Conservation (phyloP, 1,140 invertebrate species). For the Macrostomum lignano region DNA sequence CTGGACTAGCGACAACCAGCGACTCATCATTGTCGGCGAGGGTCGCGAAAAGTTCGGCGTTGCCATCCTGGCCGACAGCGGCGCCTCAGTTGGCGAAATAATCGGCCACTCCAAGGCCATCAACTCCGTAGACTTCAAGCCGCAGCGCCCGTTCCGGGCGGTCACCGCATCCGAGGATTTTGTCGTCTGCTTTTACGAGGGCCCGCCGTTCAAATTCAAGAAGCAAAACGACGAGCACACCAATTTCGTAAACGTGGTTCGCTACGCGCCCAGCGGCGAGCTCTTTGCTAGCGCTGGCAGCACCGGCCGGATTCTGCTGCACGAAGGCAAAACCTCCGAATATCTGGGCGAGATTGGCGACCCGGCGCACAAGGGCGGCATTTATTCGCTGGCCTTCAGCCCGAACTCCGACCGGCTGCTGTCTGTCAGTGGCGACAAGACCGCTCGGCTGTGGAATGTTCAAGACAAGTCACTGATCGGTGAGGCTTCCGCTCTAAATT, state of each 20-base stretch:
- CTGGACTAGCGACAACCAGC: constrained; percentile 77
- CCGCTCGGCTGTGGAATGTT: too few species aligned
- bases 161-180: constrained; percentile 87
- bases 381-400: too few species aligned
- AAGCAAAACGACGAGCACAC: constrained; percentile 34
- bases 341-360: constrained; percentile 47
- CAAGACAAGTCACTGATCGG: too few species aligned
- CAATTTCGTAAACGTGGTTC: constrained; percentile 70
- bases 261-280: constrained; percentile 67
- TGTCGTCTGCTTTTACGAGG: constrained; percentile 70
- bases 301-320: constrained; percentile 74
- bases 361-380: constrained; percentile 48
- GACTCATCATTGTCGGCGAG: constrained; percentile 80
- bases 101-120: constrained; percentile 79
- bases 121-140: constrained; percentile 71
- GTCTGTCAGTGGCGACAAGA: too few species aligned
- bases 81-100: constrained; percentile 84
- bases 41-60: constrained; percentile 85
- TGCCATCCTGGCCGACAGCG: constrained; percentile 85
- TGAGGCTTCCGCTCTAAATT: too few species aligned
- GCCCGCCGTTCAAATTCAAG: constrained; percentile 92
- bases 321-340: constrained; percentile 54
- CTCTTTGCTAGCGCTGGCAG: constrained; percentile 77
- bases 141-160: constrained; percentile 59
- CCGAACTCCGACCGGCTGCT: too few species aligned